These are phyloP conservation scores for Iguana delicatissima DNA, from an alignment of 2,797 vertebrate genomes.

Conservation along the genomic window DNA sequence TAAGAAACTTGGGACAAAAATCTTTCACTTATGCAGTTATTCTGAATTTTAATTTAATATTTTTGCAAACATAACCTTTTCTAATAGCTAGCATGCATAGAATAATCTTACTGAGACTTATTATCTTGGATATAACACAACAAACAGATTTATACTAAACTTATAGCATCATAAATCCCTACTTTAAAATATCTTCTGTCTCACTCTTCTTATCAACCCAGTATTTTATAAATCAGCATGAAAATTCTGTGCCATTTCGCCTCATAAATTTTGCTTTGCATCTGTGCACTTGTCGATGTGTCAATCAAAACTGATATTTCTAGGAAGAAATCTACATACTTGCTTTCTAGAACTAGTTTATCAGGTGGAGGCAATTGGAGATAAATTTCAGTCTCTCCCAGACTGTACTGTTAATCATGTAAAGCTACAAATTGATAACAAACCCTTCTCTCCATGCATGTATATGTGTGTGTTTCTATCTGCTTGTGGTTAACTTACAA, in stretches of 20 bases:
- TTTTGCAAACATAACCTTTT: background rate
- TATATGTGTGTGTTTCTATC: background rate
- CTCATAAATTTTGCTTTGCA: slow-evolving; percentile 18
- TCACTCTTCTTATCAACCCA: background rate
- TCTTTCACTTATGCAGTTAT: background rate
- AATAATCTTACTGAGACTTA: background rate
- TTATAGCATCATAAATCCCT: slow-evolving; percentile 11
- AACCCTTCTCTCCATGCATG: background rate
- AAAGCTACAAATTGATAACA: background rate
- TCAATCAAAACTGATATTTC: slow-evolving; percentile 14
- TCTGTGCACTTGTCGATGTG: background rate
- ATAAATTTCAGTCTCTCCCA: background rate
- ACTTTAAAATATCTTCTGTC: slow-evolving; percentile 1
- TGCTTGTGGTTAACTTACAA: too few relatives aligned
- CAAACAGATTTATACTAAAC: slow-evolving; percentile 13
- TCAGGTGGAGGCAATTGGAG: background rate
- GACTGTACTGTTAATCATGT: slow-evolving; percentile 6
- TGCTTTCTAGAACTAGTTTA: background rate
- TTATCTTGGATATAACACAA: slow-evolving; percentile 3
- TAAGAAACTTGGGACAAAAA: background rate
- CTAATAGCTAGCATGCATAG: background rate
- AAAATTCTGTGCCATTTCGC: background rate
- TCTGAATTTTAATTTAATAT: background rate
- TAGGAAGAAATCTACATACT: slow-evolving; percentile 19
- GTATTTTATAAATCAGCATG: slow-evolving; percentile 10